phyloP scores from a whole-genome alignment of 2,888 invertebrate species.

The Syrphus vitripennis region DNA sequence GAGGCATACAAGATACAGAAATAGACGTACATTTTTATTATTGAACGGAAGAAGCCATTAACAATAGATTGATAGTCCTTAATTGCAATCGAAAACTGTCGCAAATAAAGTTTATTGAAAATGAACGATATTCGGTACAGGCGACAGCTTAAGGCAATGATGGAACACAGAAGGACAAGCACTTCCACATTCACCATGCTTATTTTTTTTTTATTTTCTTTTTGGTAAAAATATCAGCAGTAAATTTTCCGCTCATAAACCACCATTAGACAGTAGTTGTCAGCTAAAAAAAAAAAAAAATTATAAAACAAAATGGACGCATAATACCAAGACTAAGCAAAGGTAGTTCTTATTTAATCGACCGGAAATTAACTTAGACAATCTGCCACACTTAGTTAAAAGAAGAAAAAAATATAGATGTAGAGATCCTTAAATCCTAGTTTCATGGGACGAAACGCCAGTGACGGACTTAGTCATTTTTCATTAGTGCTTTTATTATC shows the following conservation, averaged over 20 bases:
- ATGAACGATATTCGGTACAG: constrained; percentile 15
- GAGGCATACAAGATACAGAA: not conserved
- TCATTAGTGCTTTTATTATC: not conserved
- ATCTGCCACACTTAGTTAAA: constrained; percentile 47
- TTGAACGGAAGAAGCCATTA: constrained; percentile 30
- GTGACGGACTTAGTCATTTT: not conserved
- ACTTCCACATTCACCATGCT: not conserved
- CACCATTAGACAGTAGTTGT: constrained; percentile 35
- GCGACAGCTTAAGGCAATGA: not conserved
- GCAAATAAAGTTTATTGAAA: constrained; percentile 49
- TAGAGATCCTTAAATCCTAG: constrained; percentile 16
- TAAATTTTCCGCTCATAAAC: constrained; percentile 61
- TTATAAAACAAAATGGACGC: constrained; percentile 1
- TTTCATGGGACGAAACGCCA: not conserved
- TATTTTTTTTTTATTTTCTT: not conserved
- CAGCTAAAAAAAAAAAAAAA: constrained; percentile 29
- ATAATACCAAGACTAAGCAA: constrained; percentile 17
- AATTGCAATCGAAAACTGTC: constrained; percentile 60
- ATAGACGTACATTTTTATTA: not conserved
- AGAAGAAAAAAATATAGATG: constrained; percentile 41
- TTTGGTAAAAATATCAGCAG: not conserved
- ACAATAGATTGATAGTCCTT: constrained; percentile 44
- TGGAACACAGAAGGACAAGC: not conserved
- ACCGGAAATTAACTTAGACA: constrained; percentile 67
- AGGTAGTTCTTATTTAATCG: constrained; percentile 65